These are phyloP conservation scores for Muntiacus muntjak DNA, from an alignment of 2,113 vertebrate species.

Conservation along the genomic window DNA sequence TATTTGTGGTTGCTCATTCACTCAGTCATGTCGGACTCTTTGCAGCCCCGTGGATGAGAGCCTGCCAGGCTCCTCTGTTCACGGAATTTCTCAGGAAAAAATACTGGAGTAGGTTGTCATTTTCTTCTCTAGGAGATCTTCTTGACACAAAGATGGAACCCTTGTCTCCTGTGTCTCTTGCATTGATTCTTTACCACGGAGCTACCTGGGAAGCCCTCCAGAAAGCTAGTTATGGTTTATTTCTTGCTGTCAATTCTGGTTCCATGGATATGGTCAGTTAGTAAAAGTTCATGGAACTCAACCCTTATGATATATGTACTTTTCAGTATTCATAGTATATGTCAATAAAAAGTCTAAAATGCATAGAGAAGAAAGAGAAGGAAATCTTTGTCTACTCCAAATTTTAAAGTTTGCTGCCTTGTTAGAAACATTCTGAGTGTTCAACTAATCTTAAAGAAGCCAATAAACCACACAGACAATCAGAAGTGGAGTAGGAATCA, in stretches of 20 bases:
- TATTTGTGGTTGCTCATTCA: neutral
- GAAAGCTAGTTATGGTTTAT: neutral
- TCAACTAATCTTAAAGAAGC: constrained; percentile 30
- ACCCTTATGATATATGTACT: neutral
- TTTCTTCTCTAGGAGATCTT: neutral
- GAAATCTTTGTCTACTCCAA: neutral
- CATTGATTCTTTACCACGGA: neutral
- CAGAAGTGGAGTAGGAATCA: neutral
- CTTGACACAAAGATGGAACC: neutral
- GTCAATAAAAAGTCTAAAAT: neutral
- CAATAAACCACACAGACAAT: neutral
- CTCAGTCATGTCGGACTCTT: neutral
- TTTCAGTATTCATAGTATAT: neutral
- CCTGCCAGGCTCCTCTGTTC: neutral
- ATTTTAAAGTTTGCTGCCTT: constrained; percentile 34
- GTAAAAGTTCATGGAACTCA: neutral
- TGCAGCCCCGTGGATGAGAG: neutral
- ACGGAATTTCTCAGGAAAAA: neutral
- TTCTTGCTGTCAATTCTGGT: neutral
- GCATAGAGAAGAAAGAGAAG: neutral
- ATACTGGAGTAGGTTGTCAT: neutral
- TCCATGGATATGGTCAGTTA: neutral
- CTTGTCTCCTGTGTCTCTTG: neutral
- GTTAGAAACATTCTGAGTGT: constrained; percentile 36
- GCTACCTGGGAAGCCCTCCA: neutral